Percentiles rank a stretch among this genome's conserved stretches.
These are phyloP conservation scores for Leptoteleia sp. DNA, from an alignment of 1,140 invertebrate genomes.

Conservation along the genomic window DNA sequence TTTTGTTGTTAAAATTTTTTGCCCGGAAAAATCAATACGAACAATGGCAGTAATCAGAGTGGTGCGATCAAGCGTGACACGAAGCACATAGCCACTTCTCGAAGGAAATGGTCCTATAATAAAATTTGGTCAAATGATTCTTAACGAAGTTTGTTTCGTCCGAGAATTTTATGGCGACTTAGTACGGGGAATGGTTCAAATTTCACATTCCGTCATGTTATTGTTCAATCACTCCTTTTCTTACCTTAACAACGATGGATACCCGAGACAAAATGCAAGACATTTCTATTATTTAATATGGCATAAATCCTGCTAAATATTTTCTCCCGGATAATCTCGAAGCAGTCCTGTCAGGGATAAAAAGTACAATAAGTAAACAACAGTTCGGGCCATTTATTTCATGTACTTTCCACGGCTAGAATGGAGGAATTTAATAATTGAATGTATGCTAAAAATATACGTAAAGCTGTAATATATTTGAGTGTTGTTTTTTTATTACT, in stretches of 20 bases:
- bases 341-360: too few relatives aligned
- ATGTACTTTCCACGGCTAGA: too few relatives aligned
- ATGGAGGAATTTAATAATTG: too few relatives aligned
- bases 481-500: neutral
- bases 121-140: slow-evolving; percentile 62
- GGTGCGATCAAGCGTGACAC: slow-evolving; percentile 58
- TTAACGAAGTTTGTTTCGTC: slow-evolving; percentile 51
- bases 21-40: slow-evolving; percentile 59
- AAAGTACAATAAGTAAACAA: too few relatives aligned
- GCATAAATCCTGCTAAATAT: too few relatives aligned
- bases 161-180: slow-evolving; percentile 33
- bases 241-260: slow-evolving; percentile 11
- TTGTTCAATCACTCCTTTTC: slow-evolving; percentile 16
- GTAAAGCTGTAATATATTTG: neutral
- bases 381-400: too few relatives aligned
- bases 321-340: too few relatives aligned
- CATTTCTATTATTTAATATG: slow-evolving; percentile 6
- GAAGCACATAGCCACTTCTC: slow-evolving; percentile 45
- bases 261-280: neutral
- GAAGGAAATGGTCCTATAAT: slow-evolving; percentile 61
- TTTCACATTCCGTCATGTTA: slow-evolving; percentile 29
- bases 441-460: too few relatives aligned
- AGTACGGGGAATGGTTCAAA: slow-evolving; percentile 14
- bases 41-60: slow-evolving; percentile 59
- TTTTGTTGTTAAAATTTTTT: slow-evolving; percentile 42